Evolutionary conservation across 2,888 invertebrate genomes (phyloP).

Genomic region (Choristoneura rosaceana): DNA sequence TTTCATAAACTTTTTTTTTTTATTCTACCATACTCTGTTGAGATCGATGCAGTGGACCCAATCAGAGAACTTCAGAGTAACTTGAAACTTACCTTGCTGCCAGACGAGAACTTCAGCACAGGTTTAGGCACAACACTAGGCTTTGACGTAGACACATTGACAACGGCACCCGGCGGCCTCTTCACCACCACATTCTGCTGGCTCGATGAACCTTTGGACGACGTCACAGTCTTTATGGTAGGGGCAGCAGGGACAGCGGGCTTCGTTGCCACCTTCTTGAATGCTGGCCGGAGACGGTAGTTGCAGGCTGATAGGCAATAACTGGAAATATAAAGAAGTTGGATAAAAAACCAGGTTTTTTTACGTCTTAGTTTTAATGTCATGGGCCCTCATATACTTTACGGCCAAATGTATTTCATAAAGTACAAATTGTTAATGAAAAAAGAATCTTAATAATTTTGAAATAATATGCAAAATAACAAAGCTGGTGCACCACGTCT

Average conservation of each 20-base stretch:
- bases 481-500: too few species aligned
- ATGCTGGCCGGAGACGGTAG: slow-evolving; percentile 88
- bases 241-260: slow-evolving; percentile 61
- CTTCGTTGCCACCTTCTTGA: slow-evolving; percentile 76
- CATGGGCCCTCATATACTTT: too few species aligned
- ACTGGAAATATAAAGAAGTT: slow-evolving; percentile 73
- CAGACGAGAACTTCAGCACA: slow-evolving; percentile 89
- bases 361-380: too few species aligned
- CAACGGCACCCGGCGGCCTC: slow-evolving; percentile 73
- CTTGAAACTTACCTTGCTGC: slow-evolving; percentile 70
- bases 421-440: too few species aligned
- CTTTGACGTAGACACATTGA: slow-evolving; percentile 87
- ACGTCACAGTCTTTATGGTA: slow-evolving; percentile 67
- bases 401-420: too few species aligned
- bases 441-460: too few species aligned
- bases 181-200: slow-evolving; percentile 82
- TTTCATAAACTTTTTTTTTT: too few species aligned
- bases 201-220: slow-evolving; percentile 69
- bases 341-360: too few species aligned
- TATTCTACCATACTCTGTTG: too few species aligned
- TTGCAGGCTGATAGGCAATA: slow-evolving; percentile 94
- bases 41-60: not conserved
- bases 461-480: too few species aligned
- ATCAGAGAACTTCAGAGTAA: too few species aligned
- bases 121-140: slow-evolving; percentile 91